A percentile compares a stretch with the other conserved stretches of the same genome.
Conservation (phyloP, 2,113 vertebrate species). For the Podocnemis expansa region DNA sequence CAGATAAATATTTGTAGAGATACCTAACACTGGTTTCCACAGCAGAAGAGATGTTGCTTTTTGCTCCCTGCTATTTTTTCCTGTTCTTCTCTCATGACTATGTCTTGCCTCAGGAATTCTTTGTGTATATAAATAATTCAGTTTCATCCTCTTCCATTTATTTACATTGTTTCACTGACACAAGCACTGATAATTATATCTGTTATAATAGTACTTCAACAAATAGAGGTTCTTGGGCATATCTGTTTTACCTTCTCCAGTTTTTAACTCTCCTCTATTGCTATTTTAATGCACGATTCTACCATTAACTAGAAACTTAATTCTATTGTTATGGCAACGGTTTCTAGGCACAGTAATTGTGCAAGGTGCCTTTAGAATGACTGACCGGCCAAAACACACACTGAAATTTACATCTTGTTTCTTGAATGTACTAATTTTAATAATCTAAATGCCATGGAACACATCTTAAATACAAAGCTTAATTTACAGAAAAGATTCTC, state of each 20-base stretch:
- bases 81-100: not conserved
- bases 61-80: not conserved
- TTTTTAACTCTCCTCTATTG: not conserved
- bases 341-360: not conserved
- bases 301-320: not conserved
- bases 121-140: not conserved
- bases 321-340: not conserved
- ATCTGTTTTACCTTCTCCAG: not conserved
- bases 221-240: not conserved
- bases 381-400: not conserved
- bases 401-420: not conserved
- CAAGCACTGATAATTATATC: not conserved
- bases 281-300: not conserved
- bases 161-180: not conserved
- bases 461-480: not conserved
- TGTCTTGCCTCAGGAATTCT: not conserved
- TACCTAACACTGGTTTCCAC: slow-evolving; percentile 21
- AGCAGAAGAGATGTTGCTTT: slow-evolving; percentile 21
- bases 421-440: not conserved
- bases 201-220: not conserved
- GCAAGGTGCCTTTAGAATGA: not conserved
- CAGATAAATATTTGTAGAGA: slow-evolving; percentile 23
- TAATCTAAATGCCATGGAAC: not conserved
- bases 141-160: not conserved
- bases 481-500: not conserved